A percentile compares a stretch with the other conserved stretches of the same genome.
phyloP scores from a whole-genome alignment of 2,888 invertebrate genomes.

The Hydriomena furcata region DNA sequence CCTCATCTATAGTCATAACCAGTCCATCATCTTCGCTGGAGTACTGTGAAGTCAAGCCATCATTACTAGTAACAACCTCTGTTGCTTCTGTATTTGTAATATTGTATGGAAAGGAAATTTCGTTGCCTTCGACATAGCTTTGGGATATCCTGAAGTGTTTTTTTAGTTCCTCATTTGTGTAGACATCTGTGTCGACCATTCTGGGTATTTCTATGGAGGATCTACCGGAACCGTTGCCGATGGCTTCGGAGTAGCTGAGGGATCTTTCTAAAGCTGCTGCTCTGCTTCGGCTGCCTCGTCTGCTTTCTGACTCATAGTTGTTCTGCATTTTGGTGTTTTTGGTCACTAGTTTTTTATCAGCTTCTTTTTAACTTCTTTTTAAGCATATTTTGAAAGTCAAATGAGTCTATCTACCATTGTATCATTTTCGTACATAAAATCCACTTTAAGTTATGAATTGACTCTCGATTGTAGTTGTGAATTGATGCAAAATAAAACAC shows the following conservation, averaged over 20 bases:
- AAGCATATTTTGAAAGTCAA: too few species aligned
- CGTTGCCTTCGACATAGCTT: slow-evolving; percentile 74
- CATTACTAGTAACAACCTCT: slow-evolving; percentile 38
- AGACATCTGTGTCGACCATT: slow-evolving; percentile 68
- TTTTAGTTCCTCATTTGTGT: slow-evolving; percentile 71
- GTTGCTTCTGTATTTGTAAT: slow-evolving; percentile 48
- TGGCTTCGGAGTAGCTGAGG: slow-evolving; percentile 74
- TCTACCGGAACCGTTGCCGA: slow-evolving; percentile 62
- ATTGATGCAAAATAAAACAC: slow-evolving; percentile 10
- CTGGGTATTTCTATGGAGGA: slow-evolving; percentile 73
- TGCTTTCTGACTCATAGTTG: slow-evolving; percentile 47
- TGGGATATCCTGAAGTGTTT: slow-evolving; percentile 74
- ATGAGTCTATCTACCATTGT: too few species aligned
- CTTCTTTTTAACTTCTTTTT: too few species aligned
- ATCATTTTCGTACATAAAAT: too few species aligned
- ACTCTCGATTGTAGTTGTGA: too few species aligned
- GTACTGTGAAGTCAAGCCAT: slow-evolving; percentile 52
- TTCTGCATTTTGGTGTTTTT: slow-evolving; percentile 40
- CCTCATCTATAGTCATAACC: slow-evolving; percentile 70
- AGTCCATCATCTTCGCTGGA: slow-evolving; percentile 72
- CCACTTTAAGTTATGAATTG: too few species aligned
- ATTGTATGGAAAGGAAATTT: slow-evolving; percentile 58
- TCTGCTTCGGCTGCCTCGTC: slow-evolving; percentile 59
- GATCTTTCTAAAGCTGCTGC: slow-evolving; percentile 73
- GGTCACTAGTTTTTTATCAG: background rate